Base-by-base conservation (phyloP, 2,797 vertebrate species). In the Lacerta viridis region DNA sequence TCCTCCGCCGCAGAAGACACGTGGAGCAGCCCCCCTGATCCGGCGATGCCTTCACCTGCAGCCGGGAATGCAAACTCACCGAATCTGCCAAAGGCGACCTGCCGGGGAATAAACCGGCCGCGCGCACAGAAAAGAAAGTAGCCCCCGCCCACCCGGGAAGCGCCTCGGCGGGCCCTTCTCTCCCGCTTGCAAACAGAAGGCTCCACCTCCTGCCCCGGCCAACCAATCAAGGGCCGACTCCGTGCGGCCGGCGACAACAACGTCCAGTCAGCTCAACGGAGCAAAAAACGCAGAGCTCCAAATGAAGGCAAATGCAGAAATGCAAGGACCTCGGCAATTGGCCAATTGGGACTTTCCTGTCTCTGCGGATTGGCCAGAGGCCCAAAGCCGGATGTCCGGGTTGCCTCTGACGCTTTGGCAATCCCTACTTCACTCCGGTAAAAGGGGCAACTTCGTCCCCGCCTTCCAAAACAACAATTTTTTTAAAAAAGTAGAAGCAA, bases 271-370 rank as follows among this genome's bases (percentile, higher is more conserved):
- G 25, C 36, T 15, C 36, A 25, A 7, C 29, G 80, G 29, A 72
- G 39, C 36, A 36, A 59, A 55, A 17, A 13, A 39, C 25, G 68
- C 33, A 71, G 23, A n/a, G 20, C 11, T 36, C 9, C 6, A 4
- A 0, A 7, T 27, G 20, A 50, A 15, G 36, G 64, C 23, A 68
- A 36, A 9, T 15, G 1, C 39, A 20, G n/a, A 15, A 55, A 2
- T 80, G 66, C 55, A 87, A 87, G 43, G 46, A 7, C 23, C 25
- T 55, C 66, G 2, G 66, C 46, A 10, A 87, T 87, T 87, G 85
- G 85, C 20, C 17, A 27, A 29, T 71, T 3, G 4, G 17, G 66
- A 1, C 10, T 1, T 77, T 41, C n/a, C 6, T 2, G 55, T 41
- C 2, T 11, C 36, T 9, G 18, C 15, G 13, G 13, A 61, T 75